phyloP scores from a whole-genome alignment of 2,888 invertebrate species.

The Archips crataeganus region DNA sequence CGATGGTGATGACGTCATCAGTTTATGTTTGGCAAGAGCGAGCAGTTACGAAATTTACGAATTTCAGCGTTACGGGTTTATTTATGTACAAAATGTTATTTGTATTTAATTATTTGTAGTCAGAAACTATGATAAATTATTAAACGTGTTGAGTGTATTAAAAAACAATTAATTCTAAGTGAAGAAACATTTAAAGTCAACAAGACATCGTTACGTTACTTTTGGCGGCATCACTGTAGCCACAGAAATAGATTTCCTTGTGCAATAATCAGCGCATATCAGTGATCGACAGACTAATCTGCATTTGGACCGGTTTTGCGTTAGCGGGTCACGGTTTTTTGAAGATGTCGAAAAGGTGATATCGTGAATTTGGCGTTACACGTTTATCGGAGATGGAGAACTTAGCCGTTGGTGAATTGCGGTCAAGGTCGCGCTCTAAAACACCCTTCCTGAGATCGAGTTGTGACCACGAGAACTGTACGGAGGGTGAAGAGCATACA shows the following conservation, averaged over 20 bases:
- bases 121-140: neutral
- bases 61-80: conserved; percentile 57
- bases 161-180: conserved; percentile 13
- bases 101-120: conserved; percentile 45
- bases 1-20: conserved; percentile 78
- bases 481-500: conserved; percentile 81
- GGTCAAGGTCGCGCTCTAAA: conserved; percentile 90
- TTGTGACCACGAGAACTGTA: conserved; percentile 86
- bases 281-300: conserved; percentile 59
- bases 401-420: conserved; percentile 81
- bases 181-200: conserved; percentile 36
- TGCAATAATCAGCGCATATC: conserved; percentile 68
- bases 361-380: conserved; percentile 45
- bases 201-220: conserved; percentile 64
- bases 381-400: conserved; percentile 68
- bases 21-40: conserved; percentile 76
- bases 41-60: conserved; percentile 71
- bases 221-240: conserved; percentile 82
- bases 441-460: conserved; percentile 88
- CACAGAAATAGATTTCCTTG: conserved; percentile 84
- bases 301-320: conserved; percentile 53
- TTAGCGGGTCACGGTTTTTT: conserved; percentile 56
- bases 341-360: conserved; percentile 57
- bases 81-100: conserved; percentile 58
- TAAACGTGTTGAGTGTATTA: conserved; percentile 1